Conservation (phyloP, 2,797 vertebrate species). For the Neostethus bicornis region DNA sequence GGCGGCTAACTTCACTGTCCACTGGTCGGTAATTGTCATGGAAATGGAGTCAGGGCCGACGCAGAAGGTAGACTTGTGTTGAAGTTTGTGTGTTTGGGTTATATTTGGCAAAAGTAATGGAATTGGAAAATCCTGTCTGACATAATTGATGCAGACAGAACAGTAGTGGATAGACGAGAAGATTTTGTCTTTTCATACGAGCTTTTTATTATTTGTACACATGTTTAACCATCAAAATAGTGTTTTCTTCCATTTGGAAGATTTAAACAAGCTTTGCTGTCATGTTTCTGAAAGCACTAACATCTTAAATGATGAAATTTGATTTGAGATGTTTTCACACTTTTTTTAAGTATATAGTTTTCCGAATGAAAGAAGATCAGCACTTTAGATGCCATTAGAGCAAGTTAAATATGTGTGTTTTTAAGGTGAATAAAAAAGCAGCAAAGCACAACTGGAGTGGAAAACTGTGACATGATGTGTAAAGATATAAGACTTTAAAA, state of each 20-base stretch:
- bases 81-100: conserved; percentile 1
- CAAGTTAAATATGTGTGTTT: not conserved
- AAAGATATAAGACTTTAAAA: not conserved
- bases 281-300: no score
- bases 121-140: conserved; percentile 7
- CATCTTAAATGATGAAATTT: not conserved
- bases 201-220: conserved; percentile 6
- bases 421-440: not conserved
- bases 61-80: conserved; percentile 30
- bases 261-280: not conserved
- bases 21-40: conserved; percentile 68
- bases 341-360: not conserved
- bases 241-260: no score
- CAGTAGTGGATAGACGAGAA: conserved; percentile 34
- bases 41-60: conserved; percentile 52
- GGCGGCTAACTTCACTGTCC: conserved; percentile 59
- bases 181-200: conserved; percentile 11
- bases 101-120: not conserved
- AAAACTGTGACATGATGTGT: no score
- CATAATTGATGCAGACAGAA: conserved; percentile 37
- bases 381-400: not conserved
- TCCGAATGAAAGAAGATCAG: not conserved
- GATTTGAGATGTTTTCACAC: not conserved
- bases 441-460: not conserved
- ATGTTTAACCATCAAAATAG: not conserved